These are phyloP conservation scores for Griposia aprilina DNA, from an alignment of 2,888 invertebrate species.

Conservation along the genomic window DNA sequence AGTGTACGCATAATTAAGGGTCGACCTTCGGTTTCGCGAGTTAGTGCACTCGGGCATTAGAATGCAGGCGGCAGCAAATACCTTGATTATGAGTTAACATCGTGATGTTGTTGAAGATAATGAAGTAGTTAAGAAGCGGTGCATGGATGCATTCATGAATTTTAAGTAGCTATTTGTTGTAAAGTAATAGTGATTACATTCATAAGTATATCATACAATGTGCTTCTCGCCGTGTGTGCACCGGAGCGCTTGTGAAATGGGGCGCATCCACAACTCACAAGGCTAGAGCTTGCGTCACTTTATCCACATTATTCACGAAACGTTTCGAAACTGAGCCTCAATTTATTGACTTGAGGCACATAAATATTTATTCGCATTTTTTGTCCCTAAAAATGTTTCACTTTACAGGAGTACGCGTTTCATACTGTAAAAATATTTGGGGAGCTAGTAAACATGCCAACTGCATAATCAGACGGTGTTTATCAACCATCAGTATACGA, in stretches of 20 bases:
- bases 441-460: slow-evolving; percentile 56
- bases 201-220: slow-evolving; percentile 14
- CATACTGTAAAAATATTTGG: slow-evolving; percentile 53
- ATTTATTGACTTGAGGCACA: slow-evolving; percentile 77
- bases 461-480: slow-evolving; percentile 57
- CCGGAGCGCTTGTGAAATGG: slow-evolving; percentile 79
- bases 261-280: slow-evolving; percentile 79
- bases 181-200: slow-evolving; percentile 37
- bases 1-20: slow-evolving; percentile 32
- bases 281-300: slow-evolving; percentile 86
- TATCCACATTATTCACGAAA: slow-evolving; percentile 83
- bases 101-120: slow-evolving; percentile 59
- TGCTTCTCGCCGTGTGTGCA: slow-evolving; percentile 32
- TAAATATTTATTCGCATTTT: slow-evolving; percentile 82
- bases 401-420: slow-evolving; percentile 48
- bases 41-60: slow-evolving; percentile 39
- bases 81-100: slow-evolving; percentile 40
- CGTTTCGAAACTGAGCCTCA: slow-evolving; percentile 82
- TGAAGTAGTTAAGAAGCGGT: slow-evolving; percentile 47
- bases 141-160: slow-evolving; percentile 59
- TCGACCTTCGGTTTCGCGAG: slow-evolving; percentile 40
- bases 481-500: slow-evolving; percentile 49
- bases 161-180: slow-evolving; percentile 41
- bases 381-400: slow-evolving; percentile 67
- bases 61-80: slow-evolving; percentile 23